Evolutionary conservation across 2,888 invertebrate species (phyloP), one percentile per base, ranked within the genome.

Genomic region (Galerucella pusilla): DNA sequence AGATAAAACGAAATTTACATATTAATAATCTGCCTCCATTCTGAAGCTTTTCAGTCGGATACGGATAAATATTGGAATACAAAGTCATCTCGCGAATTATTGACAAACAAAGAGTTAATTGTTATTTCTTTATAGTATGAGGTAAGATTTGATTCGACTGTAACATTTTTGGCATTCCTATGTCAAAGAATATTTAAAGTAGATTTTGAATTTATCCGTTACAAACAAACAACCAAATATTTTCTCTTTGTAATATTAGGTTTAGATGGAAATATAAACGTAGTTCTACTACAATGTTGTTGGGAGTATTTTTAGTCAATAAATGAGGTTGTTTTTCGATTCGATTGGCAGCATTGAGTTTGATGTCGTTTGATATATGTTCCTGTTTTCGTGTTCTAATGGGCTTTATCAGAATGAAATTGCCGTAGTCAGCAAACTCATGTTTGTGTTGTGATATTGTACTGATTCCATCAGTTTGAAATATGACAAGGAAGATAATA

Each of bases 401-500:
- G 64, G 71, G 20, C 57, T 54, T 71, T 71, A 71, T 71, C 71
- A 46, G 65, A 69, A 57, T 63, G 57, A 65, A 71, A 49, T 71
- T 57, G 71, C 64, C 20, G 14, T 71, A 64, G 71, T 71, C 71
- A 71, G 71, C 71, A 42, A 64, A 42, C 42, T 71, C 64, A 25
- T 71, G 71, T 71, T 71, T 71, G 54, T 71, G 57, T 71, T 63
- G 61, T 25, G 69, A 61, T 70, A 70, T 49, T 69, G n/a, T 61
- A n/a, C 49, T 10, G 28, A 61, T 49, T 64, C 54, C 35, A 60
- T 64, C 7, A 45, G 28, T 42, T 25, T 68, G 68, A 45, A 25
- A 68, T 45, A 68, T 46, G 25, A n/a, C 16, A 59, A 11, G 35
- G 0, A 35, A 35, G 52, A 68, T 35, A 12, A 20, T 14, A 52